These are phyloP conservation scores for Drosophila eugracilis DNA, from an alignment of 1,140 invertebrate species.

Conservation along the genomic window DNA sequence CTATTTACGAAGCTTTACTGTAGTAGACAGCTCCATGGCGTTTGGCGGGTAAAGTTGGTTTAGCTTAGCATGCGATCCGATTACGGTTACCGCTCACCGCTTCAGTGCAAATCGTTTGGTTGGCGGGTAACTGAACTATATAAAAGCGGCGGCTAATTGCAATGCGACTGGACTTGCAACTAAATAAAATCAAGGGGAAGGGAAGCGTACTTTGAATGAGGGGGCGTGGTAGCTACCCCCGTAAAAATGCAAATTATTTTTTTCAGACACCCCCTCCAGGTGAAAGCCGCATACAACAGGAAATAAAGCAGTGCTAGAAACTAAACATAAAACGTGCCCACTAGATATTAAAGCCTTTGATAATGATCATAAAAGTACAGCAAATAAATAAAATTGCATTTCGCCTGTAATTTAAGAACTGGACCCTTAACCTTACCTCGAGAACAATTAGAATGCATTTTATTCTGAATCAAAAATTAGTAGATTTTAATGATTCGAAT, in stretches of 20 bases:
- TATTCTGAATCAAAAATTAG: too few relatives aligned
- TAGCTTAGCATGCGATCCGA: constrained; percentile 77
- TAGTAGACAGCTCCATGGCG: neutral
- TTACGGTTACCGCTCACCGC: constrained; percentile 63
- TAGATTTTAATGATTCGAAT: too few relatives aligned
- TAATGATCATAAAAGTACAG: too few relatives aligned
- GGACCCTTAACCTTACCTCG: too few relatives aligned
- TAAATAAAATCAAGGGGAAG: neutral
- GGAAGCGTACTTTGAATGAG: neutral
- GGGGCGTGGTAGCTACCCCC: constrained; percentile 14
- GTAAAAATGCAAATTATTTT: constrained; percentile 35
- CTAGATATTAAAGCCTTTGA: too few relatives aligned
- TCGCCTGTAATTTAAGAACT: too few relatives aligned
- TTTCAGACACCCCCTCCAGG: constrained; percentile 20
- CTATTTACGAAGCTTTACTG: neutral
- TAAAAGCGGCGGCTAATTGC: constrained; percentile 58
- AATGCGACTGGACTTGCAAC: constrained; percentile 37
- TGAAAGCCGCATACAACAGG: constrained; percentile 17
- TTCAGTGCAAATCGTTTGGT: constrained; percentile 55
- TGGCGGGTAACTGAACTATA: constrained; percentile 74
- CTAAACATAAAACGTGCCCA: too few relatives aligned
- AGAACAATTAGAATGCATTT: too few relatives aligned
- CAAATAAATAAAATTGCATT: too few relatives aligned
- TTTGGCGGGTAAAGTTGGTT: constrained; percentile 31
- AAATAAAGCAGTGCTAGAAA: constrained; percentile 1